phyloP scores from a whole-genome alignment of 2,113 vertebrate genomes.

The Sylvilagus bachmani region DNA sequence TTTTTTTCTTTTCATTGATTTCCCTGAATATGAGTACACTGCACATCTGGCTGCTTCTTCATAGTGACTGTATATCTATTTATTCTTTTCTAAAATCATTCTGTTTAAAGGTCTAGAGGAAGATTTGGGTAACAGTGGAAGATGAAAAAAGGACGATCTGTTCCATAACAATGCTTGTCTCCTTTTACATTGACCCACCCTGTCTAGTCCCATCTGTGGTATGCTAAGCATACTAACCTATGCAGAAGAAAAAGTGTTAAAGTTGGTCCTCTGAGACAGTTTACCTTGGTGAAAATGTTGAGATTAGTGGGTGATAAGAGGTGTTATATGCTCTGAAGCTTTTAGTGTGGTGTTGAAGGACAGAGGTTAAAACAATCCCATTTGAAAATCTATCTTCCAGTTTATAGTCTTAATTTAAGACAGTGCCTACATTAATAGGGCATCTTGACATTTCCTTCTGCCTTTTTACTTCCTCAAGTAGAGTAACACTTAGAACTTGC shows the following conservation, averaged over 20 bases:
- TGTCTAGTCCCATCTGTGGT: fast-evolving
- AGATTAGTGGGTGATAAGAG: neutral
- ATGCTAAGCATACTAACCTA: neutral
- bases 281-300: neutral
- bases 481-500: neutral
- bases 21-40: neutral
- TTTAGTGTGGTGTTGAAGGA: neutral
- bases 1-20: too few species aligned
- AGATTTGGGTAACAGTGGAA: neutral
- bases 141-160: neutral
- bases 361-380: neutral
- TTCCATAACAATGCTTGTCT: too few species aligned
- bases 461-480: neutral
- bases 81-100: neutral
- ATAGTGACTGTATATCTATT: neutral
- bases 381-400: neutral
- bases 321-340: neutral
- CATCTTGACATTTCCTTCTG: neutral
- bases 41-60: neutral
- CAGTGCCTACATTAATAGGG: neutral
- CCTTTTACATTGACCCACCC: too few species aligned
- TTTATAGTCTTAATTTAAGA: neutral
- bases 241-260: neutral
- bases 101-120: neutral
- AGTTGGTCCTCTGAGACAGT: neutral